Evolutionary conservation across 2,888 invertebrate genomes (phyloP), one percentile per base, ranked within the genome.

Genomic region (Rapana venosa): DNA sequence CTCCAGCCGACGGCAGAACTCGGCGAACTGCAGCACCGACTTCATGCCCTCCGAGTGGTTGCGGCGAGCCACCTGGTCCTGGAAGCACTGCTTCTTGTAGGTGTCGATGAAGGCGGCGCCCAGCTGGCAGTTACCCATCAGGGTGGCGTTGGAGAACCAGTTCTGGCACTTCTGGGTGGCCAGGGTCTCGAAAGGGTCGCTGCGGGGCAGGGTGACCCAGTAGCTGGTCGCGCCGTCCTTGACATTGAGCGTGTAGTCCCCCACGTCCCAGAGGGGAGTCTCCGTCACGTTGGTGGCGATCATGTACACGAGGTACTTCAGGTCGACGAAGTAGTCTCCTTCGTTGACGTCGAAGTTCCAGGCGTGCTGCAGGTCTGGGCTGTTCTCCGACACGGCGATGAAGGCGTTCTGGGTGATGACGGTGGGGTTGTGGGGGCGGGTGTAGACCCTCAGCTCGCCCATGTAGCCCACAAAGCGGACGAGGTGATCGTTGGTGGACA

Each of bases 281-380:
- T 84, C 84, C 26, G 84, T 36, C 58, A 84, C 84, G 84, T 84
- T 84, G 84, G 58, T 84, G 84, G 84, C 84, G 30, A 84, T 20
- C 84, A 84, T 84, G 84, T 84, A 30, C 58, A 58, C 58, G 15
- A 58, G 58, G 84, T 58, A 58, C 30, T 84, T 84, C 22, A 84
- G 84, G 58, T 84, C 84, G 58, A 84, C 58, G 84, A 84, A 84
- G 84, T 58, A 84, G 84, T 84, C 84, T 26, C 84, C 84, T 20
- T 84, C 84, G 84, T 84, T 84, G 84, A 84, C 15, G 84, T 84
- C 84, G 58, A 84, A 84, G 84, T 84, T 84, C 84, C 84, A 84
- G 58, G 84, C 84, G 84, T 84, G 84, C 17, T 84, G 84, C 22
- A 84, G 84, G 30, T 84, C 84, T 30, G 84, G 84, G 30, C 58